phyloP scores from a whole-genome alignment of 2,797 vertebrate genomes.

The Nannoperca obscura region DNA sequence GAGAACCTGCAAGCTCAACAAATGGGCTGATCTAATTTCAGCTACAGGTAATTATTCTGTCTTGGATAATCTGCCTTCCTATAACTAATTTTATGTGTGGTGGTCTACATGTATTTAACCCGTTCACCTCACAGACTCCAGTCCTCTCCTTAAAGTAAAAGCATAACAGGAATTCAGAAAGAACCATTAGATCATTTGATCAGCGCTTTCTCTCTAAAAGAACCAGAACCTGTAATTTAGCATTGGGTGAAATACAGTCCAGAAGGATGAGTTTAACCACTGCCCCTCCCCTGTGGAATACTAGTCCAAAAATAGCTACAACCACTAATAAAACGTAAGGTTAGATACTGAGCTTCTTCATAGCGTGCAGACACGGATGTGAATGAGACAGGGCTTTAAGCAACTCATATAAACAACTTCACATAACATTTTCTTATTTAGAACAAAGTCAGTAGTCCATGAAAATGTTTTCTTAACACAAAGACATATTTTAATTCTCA shows the following conservation, averaged over 20 bases:
- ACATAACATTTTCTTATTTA: slow-evolving; percentile 3
- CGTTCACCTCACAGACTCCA: slow-evolving; percentile 11
- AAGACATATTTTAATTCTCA: slow-evolving; percentile 1
- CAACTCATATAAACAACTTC: not conserved
- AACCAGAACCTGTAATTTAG: slow-evolving; percentile 3
- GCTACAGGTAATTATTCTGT: slow-evolving; percentile 52
- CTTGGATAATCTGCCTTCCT: slow-evolving; percentile 7
- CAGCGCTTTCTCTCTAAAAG: not conserved
- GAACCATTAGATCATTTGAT: not conserved
- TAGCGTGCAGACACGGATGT: not conserved
- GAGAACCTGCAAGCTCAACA: slow-evolving; percentile 22
- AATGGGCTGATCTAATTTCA: slow-evolving; percentile 53
- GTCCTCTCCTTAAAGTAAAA: not conserved
- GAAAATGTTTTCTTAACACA: slow-evolving; percentile 1
- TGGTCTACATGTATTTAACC: slow-evolving; percentile 38
- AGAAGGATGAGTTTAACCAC: not conserved
- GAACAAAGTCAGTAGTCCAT: not conserved
- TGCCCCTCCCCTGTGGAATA: no score
- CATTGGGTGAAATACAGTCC: not conserved
- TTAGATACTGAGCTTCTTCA: not conserved
- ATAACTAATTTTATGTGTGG: slow-evolving; percentile 22
- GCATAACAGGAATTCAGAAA: slow-evolving; percentile 4
- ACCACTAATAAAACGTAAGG: not conserved
- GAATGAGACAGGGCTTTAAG: not conserved
- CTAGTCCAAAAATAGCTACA: not conserved